Base-by-base conservation (phyloP, 2,797 vertebrate species). In the Malurus leucopterus region DNA sequence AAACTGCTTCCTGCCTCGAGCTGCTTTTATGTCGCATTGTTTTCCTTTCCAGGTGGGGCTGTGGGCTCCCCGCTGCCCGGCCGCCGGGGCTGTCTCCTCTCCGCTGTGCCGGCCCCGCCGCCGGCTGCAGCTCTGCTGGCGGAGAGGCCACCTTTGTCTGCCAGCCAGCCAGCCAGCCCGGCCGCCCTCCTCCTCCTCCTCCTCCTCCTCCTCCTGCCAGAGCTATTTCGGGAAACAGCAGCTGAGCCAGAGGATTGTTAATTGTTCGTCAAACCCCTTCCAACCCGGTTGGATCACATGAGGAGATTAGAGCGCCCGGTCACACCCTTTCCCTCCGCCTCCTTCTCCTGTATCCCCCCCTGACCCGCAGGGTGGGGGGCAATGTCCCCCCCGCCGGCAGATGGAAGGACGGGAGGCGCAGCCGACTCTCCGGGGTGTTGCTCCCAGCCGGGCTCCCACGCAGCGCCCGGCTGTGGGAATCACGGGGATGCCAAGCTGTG, bases 211-310 rank as follows among this genome's bases (percentile, higher is more conserved):
- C 91, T 81, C 49, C 80, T 58, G 79, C 88, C 87, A 81, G 85
- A 91, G 93, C 96, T 97, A 97, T 97, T 97, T 97, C 90, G 59
- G 95, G 96, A 97, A 97, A 62, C 92, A 82, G 95, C 96, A 95
- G 96, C 97, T 97, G 96, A 97, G 95, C 92, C 53, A 38, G 85
- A 96, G 95, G 95, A 95, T 95, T 94, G 96, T 96, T 96, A 96
- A 96, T 97, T 97, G 96, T 97, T 96, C 92, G 58, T 93, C 96
- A 96, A 96, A 71, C 82, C 95, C 92, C 95, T 95, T 95, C 95
- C 96, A 93, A 85, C 70, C 67, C 14, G 49, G 87, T 88, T 74
- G 95, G 94, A 94, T 93, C 95, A 86, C 93, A 81, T 11, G 88
- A 58, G 8, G 53, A 87, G 79, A 91, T 93, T 84, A 89, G 77